Evolutionary conservation across 2,113 vertebrate species (phyloP), one percentile per base, ranked within the genome.

Genomic region (Sprattus sprattus): DNA sequence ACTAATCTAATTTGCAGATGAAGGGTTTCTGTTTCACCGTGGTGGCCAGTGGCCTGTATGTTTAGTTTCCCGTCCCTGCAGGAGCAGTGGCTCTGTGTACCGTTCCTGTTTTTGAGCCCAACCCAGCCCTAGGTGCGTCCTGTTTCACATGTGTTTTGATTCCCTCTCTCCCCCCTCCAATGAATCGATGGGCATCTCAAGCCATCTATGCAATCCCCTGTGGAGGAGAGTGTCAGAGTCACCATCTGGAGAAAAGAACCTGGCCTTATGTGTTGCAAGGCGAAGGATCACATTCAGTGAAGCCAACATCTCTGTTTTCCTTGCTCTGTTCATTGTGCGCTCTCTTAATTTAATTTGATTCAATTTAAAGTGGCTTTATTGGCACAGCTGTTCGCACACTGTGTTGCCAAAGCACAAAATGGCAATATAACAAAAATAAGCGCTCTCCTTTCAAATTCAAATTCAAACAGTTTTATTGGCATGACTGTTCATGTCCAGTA

Each of bases 311-410:
- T 78, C 25, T 78, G 15, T 78, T 78, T 78, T 8, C 5, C 25
- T 32, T 78, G 54, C 22, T 60, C 54, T 60, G 54, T 18, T 39
- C 71, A 32, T 39, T 78, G 64, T 71, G 13, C 44, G 28, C 71
- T 32, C 13, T 78, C 71, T 11, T 32, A 78, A 78, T 78, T 44
- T 10, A 78, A 39, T 78, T 78, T 78, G 25, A 4, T 78, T 78
- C 71, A 32, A 78, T 78, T 78, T 11, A 39, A 78, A 78, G 71
- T 15, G 71, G 28, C 71, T 39, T 39, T 78, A 78, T 78, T 78
- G 28, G 25, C 71, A 16, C 39, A 15, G 9, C 64, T 16, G 28
- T 78, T 11, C 25, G 11, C 2, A 44, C 39, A 15, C 28, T 16
- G 25, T 5, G 28, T 15, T 71, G 71, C 71, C 28, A 78, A 78